phyloP scores from a whole-genome alignment of 2,797 vertebrate genomes.

The Onychomys torridus region DNA sequence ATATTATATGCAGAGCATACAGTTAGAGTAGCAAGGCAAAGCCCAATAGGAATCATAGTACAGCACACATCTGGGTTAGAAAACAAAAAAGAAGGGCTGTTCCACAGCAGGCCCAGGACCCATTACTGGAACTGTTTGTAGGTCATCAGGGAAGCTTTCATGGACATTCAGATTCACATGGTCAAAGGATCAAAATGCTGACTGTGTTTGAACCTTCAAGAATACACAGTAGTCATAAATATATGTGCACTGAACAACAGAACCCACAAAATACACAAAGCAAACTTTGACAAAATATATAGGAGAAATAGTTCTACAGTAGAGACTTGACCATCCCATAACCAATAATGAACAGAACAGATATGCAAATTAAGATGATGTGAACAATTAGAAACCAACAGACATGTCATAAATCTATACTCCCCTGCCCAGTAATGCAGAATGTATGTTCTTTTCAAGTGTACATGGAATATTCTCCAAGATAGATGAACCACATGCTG shows the following conservation, averaged over 20 bases:
- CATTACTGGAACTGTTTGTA: not conserved
- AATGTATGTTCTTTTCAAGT: conserved; percentile 1
- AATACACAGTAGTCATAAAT: not conserved
- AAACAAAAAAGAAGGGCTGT: not conserved
- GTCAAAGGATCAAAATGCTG: not conserved
- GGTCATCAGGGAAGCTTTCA: not conserved
- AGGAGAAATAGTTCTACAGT: not conserved
- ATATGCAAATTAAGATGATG: not conserved
- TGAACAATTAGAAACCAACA: not conserved
- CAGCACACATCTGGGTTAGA: not conserved
- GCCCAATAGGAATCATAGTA: not conserved
- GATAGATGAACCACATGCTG: not conserved
- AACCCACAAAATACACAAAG: not conserved
- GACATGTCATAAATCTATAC: not conserved
- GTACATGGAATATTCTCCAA: not conserved
- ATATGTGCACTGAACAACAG: not conserved
- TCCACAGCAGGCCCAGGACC: not conserved
- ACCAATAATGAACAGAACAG: not conserved
- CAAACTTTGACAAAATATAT: not conserved
- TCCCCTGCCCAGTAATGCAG: not conserved
- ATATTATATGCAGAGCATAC: not conserved
- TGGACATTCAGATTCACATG: conserved; percentile 26
- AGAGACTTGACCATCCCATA: not conserved
- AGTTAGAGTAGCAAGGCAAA: not conserved
- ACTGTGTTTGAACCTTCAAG: not conserved